Evolutionary conservation across 2,888 invertebrate genomes (phyloP).

Genomic region (Lamellibrachia satsuma): DNA sequence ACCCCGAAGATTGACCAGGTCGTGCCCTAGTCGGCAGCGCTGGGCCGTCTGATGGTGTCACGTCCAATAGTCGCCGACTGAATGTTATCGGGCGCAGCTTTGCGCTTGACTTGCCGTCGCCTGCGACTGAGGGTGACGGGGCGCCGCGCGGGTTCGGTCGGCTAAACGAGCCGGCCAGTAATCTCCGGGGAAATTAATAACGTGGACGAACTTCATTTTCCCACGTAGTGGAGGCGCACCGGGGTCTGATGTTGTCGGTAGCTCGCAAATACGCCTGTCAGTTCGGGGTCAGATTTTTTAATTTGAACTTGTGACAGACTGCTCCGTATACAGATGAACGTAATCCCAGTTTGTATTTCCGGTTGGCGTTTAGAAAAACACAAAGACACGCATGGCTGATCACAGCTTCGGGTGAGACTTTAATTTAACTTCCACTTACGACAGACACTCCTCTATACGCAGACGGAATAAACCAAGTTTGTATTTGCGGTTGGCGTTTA

Average conservation of each 20-base stretch:
- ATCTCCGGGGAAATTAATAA: constrained; percentile 13
- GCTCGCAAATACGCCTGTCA: background rate
- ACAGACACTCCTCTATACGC: too few species aligned
- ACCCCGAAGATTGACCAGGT: background rate
- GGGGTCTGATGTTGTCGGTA: background rate
- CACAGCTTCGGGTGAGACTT: too few species aligned
- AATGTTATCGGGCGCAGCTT: background rate
- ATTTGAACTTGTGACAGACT: background rate
- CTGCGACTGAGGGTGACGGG: background rate
- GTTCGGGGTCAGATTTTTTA: background rate
- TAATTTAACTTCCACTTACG: too few species aligned
- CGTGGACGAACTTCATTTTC: constrained; percentile 10
- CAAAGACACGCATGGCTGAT: too few species aligned
- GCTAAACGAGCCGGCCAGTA: background rate
- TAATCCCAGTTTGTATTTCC: background rate
- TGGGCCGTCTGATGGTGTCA: background rate
- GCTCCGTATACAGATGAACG: too few species aligned
- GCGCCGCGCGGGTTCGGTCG: background rate
- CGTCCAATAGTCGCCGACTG: background rate
- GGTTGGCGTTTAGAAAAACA: background rate
- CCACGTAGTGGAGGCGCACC: background rate
- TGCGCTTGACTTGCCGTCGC: background rate
- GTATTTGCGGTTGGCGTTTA: background rate
- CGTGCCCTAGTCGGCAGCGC: background rate
- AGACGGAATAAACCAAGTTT: background rate